Conservation (phyloP, 2,888 invertebrate species). For the Harpalus rubripes region DNA sequence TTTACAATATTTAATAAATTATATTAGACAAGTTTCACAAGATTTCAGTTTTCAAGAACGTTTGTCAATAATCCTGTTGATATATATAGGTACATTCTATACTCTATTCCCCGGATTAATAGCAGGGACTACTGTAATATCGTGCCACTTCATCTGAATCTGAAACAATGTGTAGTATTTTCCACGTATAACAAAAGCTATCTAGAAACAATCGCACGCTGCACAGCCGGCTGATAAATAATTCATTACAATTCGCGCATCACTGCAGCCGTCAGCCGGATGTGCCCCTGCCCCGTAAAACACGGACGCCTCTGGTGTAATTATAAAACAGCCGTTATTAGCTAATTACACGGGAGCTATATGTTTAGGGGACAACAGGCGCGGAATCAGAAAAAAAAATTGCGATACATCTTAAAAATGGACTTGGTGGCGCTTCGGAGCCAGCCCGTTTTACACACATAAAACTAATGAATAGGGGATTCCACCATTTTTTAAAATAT, state of each 20-base stretch:
- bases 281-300: slow-evolving; percentile 14
- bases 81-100: no score
- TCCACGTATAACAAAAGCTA: slow-evolving; percentile 36
- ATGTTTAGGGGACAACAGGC: slow-evolving; percentile 18
- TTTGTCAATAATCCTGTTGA: no score
- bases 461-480: no score
- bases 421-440: no score
- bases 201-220: slow-evolving; percentile 28
- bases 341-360: slow-evolving; percentile 43
- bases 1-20: no score
- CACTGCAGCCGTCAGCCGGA: slow-evolving; percentile 49
- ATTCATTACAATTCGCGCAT: slow-evolving; percentile 44
- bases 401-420: no score
- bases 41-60: no score
- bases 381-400: background rate
- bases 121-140: background rate
- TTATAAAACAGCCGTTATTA: slow-evolving; percentile 51
- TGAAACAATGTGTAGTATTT: slow-evolving; percentile 4
- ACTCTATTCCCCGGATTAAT: background rate
- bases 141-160: background rate
- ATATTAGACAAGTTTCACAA: no score
- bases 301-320: slow-evolving; percentile 36
- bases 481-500: no score
- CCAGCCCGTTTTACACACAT: no score
- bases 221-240: slow-evolving; percentile 32